Percentiles rank a stretch among this genome's conserved stretches.
Evolutionary conservation across 2,797 vertebrate species (phyloP).

Genomic region (Peromyscus attwateri): DNA sequence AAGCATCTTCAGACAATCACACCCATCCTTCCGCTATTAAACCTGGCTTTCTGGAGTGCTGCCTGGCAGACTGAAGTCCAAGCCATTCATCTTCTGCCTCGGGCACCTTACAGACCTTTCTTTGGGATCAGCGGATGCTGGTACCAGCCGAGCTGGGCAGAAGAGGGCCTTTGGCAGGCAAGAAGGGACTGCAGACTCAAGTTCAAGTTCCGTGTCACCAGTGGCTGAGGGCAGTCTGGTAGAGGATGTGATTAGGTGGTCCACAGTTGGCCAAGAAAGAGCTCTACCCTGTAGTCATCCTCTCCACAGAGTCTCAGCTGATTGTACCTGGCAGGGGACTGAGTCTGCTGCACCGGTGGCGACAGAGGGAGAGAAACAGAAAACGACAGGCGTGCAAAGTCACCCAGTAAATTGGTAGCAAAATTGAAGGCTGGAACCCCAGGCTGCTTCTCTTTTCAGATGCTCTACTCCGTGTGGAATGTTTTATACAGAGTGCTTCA

Average conservation of each 20-base stretch:
- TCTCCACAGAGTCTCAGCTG: not conserved
- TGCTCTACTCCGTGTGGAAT: not conserved
- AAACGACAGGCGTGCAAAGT: not conserved
- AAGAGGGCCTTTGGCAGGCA: not conserved
- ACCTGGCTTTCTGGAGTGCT: slow-evolving; percentile 52
- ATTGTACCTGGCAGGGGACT: not conserved
- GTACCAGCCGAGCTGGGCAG: not conserved
- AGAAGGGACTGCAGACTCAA: not conserved
- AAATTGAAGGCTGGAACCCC: not conserved
- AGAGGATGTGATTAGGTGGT: not conserved
- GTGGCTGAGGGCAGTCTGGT: not conserved
- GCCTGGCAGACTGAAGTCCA: not conserved
- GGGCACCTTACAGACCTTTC: not conserved
- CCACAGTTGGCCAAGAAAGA: slow-evolving; percentile 17
- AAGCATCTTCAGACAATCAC: slow-evolving; percentile 69
- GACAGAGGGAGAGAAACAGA: not conserved
- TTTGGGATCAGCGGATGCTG: not conserved
- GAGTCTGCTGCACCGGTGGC: not conserved
- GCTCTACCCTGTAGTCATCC: not conserved
- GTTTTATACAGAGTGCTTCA: not conserved
- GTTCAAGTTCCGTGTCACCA: not conserved
- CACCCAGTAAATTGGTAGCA: slow-evolving; percentile 1
- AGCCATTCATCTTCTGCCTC: not conserved
- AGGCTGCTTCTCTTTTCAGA: not conserved
- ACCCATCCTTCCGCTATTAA: slow-evolving; percentile 45